phyloP scores from a whole-genome alignment of 2,113 vertebrate genomes.

The Scartelaos histophorus region DNA sequence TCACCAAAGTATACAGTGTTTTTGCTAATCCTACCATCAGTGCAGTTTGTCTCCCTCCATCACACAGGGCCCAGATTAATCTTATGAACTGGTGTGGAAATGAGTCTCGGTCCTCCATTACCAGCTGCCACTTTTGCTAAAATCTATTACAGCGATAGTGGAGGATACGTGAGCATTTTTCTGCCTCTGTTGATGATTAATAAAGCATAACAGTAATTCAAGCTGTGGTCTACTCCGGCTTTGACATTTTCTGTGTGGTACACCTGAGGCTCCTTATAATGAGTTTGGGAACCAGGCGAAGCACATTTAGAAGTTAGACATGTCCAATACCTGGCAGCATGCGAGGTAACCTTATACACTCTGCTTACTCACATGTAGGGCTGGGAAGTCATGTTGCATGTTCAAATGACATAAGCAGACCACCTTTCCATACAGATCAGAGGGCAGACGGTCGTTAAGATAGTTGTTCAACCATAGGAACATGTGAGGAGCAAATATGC shows the following conservation, averaged over 20 bases:
- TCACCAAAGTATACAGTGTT: constrained; percentile 26
- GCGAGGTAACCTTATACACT: background rate
- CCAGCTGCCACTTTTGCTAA: constrained; percentile 32
- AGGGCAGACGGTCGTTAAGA: too few species aligned
- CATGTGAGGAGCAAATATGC: too few species aligned
- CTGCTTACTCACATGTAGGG: too few species aligned
- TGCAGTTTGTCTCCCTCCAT: constrained; percentile 16
- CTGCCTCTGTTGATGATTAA: background rate
- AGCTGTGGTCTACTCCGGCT: background rate
- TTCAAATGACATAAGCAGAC: too few species aligned
- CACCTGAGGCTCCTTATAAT: background rate
- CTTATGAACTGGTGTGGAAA: constrained; percentile 55
- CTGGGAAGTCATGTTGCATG: too few species aligned
- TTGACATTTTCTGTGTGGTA: background rate
- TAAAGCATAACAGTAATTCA: background rate
- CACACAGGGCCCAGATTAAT: constrained; percentile 39
- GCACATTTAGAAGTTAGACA: background rate
- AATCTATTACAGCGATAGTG: constrained; percentile 11
- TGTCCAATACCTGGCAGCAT: background rate
- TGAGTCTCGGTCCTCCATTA: constrained; percentile 42
- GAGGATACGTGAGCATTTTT: constrained; percentile 6
- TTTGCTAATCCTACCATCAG: constrained; percentile 38
- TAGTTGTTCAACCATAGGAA: too few species aligned
- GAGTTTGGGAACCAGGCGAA: constrained; percentile 1
- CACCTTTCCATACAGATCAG: too few species aligned